These are phyloP conservation scores for Neofelis nebulosa DNA, from an alignment of 2,113 vertebrate species.

Conservation along the genomic window DNA sequence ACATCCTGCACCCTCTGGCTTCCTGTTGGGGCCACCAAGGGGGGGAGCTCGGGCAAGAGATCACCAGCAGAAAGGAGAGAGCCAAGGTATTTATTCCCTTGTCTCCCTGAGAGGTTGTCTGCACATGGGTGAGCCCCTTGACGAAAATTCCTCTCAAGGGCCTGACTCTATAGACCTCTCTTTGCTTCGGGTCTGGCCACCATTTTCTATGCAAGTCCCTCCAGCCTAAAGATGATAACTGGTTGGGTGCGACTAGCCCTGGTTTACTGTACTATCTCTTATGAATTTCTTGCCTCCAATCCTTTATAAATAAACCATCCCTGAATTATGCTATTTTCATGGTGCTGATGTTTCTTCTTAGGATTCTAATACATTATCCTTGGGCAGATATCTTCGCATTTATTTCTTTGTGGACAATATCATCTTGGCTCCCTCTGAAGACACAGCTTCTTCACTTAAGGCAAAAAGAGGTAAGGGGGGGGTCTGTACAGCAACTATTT, in stretches of 20 bases:
- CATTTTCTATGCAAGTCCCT: background rate
- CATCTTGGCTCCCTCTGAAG: background rate
- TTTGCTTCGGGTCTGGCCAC: background rate
- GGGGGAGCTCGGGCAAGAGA: background rate
- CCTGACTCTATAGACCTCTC: background rate
- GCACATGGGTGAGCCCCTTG: background rate
- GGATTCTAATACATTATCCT: background rate
- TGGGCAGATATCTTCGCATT: background rate
- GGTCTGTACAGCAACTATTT: background rate
- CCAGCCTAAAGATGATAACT: background rate
- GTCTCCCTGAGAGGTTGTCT: background rate
- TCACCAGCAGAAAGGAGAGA: background rate
- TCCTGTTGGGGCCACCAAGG: background rate
- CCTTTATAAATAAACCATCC: background rate
- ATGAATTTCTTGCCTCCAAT: background rate
- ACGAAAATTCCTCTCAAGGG: background rate
- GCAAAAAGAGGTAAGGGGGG: background rate
- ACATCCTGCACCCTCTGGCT: background rate
- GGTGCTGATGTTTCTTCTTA: background rate
- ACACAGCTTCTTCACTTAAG: background rate
- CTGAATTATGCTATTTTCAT: background rate
- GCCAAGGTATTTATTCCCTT: background rate
- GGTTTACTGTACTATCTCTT: background rate
- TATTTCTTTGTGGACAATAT: background rate
- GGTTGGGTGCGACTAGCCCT: background rate